Percentiles rank a stretch among this genome's conserved stretches.
phyloP scores from a whole-genome alignment of 2,888 invertebrate species.

The Cordylochernes scorpioides region DNA sequence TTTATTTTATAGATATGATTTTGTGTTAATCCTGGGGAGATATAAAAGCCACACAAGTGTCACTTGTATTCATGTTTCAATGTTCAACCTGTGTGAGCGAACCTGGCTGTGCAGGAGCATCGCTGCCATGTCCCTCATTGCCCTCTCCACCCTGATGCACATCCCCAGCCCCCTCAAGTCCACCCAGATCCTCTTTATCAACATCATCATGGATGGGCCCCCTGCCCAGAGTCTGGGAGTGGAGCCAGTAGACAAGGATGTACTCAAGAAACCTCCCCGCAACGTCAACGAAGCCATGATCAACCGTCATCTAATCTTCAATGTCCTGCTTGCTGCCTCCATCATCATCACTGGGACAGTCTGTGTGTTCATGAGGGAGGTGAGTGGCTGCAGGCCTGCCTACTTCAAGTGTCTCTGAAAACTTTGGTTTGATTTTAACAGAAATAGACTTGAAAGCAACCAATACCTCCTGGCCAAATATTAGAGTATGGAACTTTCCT shows the following conservation, averaged over 20 bases:
- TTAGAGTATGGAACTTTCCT: too few relatives aligned
- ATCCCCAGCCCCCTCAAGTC: constrained; percentile 96
- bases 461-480: too few relatives aligned
- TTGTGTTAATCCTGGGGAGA: too few relatives aligned
- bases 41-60: too few relatives aligned
- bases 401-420: too few relatives aligned
- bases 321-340: constrained; percentile 68
- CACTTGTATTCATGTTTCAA: too few relatives aligned
- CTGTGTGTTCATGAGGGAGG: constrained; percentile 91
- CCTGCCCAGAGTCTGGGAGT: constrained; percentile 71
- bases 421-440: too few relatives aligned
- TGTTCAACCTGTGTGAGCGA: constrained; percentile 15
- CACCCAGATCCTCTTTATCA: constrained; percentile 99
- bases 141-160: constrained; percentile 78
- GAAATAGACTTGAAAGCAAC: too few relatives aligned
- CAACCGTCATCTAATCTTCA: constrained; percentile 53
- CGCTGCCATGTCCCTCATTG: constrained; percentile 82
- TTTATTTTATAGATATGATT: too few relatives aligned
- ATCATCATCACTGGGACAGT: constrained; percentile 90
- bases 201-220: constrained; percentile 96
- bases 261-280: constrained; percentile 69
- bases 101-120: constrained; percentile 36
- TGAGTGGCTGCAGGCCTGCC: constrained; percentile 23
- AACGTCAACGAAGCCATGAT: constrained; percentile 86
- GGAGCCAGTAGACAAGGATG: constrained; percentile 90